Conservation (phyloP, 2,888 invertebrate genomes). For the Cephonodes hylas region DNA sequence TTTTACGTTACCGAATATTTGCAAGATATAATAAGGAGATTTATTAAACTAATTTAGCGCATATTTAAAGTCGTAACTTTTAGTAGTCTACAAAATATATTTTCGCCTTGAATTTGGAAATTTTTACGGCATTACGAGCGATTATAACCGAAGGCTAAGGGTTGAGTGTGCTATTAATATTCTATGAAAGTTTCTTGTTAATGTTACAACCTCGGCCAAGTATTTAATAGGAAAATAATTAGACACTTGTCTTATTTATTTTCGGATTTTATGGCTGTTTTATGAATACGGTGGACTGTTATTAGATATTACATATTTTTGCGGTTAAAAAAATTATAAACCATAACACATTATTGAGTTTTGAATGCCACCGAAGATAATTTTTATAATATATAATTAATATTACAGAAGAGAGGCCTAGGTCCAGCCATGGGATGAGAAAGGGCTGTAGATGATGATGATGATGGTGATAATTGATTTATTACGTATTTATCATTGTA, state of each 20-base stretch:
- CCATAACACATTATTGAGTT: no score
- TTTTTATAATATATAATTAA: no score
- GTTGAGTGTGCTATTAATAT: conserved; percentile 4
- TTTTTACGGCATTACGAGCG: conserved; percentile 14
- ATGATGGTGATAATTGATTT: no score
- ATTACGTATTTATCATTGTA: no score
- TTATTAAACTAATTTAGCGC: conserved; percentile 39
- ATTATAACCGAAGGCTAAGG: conserved; percentile 13
- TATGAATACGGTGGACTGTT: conserved; percentile 21
- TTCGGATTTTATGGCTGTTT: conserved; percentile 8
- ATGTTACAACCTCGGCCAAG: conserved; percentile 4
- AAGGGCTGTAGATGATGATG: no score
- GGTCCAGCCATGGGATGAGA: no score
- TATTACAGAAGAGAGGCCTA: no score
- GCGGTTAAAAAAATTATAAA: background rate
- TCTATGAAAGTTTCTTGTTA: background rate
- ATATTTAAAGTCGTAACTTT: conserved; percentile 31
- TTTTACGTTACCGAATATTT: conserved; percentile 40
- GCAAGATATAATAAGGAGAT: conserved; percentile 37
- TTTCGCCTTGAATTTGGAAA: conserved; percentile 14
- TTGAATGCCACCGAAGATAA: no score
- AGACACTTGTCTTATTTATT: background rate
- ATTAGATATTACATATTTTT: background rate
- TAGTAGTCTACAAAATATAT: conserved; percentile 23
- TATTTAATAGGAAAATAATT: conserved; percentile 1